phyloP scores from a whole-genome alignment of 37 sponge, comb jelly and placozoan genomes.

The Chondrilla cf. caribensis region DNA sequence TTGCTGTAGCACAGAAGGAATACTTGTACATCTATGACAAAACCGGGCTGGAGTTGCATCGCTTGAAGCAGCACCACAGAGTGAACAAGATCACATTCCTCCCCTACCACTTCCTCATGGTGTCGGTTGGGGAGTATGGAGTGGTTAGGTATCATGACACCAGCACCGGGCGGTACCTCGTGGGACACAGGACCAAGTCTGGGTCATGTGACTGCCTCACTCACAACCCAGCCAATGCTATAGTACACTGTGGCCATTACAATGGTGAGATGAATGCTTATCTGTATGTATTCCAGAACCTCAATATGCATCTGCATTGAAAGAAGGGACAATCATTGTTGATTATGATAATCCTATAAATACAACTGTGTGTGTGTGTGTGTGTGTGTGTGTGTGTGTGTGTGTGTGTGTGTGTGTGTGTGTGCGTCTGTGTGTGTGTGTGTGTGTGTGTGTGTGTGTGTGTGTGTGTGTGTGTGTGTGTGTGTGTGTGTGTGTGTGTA shows the following conservation, averaged over 20 bases:
- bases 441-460: constrained; percentile 40
- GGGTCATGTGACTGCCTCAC: constrained; percentile 72
- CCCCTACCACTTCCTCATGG: constrained; percentile 98
- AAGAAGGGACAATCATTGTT: no score
- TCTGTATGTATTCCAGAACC: no score
- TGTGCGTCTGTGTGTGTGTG: constrained; percentile 28
- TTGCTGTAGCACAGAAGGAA: constrained; percentile 98
- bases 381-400: constrained; percentile 40
- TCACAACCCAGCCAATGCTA: constrained; percentile 93
- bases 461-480: constrained; percentile 44
- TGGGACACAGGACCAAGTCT: constrained; percentile 57
- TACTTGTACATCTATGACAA: constrained; percentile 93
- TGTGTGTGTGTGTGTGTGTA: constrained; percentile 36
- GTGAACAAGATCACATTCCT: constrained; percentile 84
- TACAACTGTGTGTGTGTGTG: constrained; percentile 18
- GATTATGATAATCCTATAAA: neutral
- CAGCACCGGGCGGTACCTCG: constrained; percentile 78
- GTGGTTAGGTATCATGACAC: constrained; percentile 80
- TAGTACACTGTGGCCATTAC: constrained; percentile 87
- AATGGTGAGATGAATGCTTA: constrained; percentile 53
- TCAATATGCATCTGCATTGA: no score
- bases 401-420: constrained; percentile 18
- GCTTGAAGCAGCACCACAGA: constrained; percentile 70
- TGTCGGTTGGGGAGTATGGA: constrained; percentile 85
- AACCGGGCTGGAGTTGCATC: constrained; percentile 90